Conservation (phyloP, 2,113 vertebrate species). For the Zosterops japonicus region DNA sequence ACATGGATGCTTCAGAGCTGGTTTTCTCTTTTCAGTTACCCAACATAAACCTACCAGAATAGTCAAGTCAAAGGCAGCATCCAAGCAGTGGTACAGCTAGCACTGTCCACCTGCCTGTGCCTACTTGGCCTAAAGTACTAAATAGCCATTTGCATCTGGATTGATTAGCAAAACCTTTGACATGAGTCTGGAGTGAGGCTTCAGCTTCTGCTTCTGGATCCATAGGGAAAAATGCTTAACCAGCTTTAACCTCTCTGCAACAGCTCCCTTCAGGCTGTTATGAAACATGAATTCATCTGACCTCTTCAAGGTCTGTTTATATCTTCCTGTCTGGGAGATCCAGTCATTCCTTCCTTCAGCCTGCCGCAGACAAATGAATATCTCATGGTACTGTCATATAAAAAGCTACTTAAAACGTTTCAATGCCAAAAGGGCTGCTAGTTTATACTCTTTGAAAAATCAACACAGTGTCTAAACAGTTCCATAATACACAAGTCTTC, state of each 20-base stretch:
- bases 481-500: conserved; percentile 32
- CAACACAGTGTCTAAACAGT: conserved; percentile 50
- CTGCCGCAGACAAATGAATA: conserved; percentile 61
- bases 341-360: conserved; percentile 62
- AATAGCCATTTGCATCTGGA: background rate
- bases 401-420: conserved; percentile 65
- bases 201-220: conserved; percentile 9
- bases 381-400: conserved; percentile 68
- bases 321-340: conserved; percentile 65
- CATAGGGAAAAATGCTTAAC: conserved; percentile 39
- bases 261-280: conserved; percentile 50
- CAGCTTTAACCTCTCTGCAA: conserved; percentile 54
- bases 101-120: background rate
- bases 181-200: background rate
- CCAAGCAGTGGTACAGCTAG: background rate
- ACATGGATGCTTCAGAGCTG: background rate
- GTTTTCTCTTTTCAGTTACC: background rate
- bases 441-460: conserved; percentile 64
- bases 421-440: conserved; percentile 62
- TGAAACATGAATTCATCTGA: conserved; percentile 68
- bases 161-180: conserved; percentile 14
- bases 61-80: background rate
- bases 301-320: conserved; percentile 68
- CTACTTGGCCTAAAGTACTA: background rate
- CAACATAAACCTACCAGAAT: background rate